These are phyloP conservation scores for Sicus ferrugineus DNA, from an alignment of 2,888 invertebrate species.

Conservation along the genomic window DNA sequence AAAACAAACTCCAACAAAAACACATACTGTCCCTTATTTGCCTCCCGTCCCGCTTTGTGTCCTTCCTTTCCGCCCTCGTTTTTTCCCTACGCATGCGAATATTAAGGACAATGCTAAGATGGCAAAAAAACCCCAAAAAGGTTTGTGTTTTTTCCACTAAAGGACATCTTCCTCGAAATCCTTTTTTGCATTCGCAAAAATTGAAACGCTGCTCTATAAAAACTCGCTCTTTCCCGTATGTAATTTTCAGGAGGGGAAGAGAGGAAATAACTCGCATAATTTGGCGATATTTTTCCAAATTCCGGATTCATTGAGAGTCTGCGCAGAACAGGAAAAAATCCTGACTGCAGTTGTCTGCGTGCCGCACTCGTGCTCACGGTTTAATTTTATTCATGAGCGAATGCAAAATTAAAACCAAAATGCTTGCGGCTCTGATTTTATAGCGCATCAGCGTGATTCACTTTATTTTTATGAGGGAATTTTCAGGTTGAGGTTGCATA, in stretches of 20 bases:
- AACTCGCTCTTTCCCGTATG: not conserved
- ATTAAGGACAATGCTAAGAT: too few relatives aligned
- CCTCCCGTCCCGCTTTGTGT: not conserved
- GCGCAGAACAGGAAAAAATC: not conserved
- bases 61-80: not conserved
- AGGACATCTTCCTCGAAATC: conserved; percentile 16
- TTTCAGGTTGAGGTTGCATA: too few relatives aligned
- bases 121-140: not conserved
- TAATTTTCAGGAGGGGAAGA: not conserved
- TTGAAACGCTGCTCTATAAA: not conserved
- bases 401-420: conserved; percentile 11
- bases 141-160: conserved; percentile 6
- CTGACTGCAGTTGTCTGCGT: not conserved
- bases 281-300: conserved; percentile 23
- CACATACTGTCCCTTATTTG: not conserved
- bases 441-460: too few relatives aligned
- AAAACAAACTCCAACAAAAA: not conserved
- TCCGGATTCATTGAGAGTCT: not conserved
- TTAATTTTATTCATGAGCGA: conserved; percentile 28
- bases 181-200: conserved; percentile 12
- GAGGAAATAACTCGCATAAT: conserved; percentile 23
- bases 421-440: conserved; percentile 2
- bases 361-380: not conserved
- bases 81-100: not conserved
- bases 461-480: too few relatives aligned